Evolutionary conservation across 1,140 invertebrate genomes (phyloP).

Genomic region (Apis florea): DNA sequence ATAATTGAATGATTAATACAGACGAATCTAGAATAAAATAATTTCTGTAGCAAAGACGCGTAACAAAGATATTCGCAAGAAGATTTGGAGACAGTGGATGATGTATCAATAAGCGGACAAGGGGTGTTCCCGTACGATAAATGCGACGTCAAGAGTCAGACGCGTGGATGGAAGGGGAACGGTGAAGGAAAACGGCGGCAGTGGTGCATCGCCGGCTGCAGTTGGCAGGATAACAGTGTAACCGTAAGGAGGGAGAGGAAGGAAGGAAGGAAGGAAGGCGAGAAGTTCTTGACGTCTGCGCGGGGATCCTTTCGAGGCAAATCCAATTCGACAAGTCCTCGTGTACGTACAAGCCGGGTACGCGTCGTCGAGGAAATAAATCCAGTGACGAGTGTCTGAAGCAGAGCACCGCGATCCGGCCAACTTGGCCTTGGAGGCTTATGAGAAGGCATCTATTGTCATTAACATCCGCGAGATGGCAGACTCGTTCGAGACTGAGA

Average conservation of each 20-base stretch:
- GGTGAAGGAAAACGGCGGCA: conserved; percentile 19
- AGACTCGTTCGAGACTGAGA: too few species aligned
- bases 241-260: too few species aligned
- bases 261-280: background rate
- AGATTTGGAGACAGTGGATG: background rate
- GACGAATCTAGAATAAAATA: too few species aligned
- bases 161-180: background rate
- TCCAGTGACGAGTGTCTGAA: conserved; percentile 42
- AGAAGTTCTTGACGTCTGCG: conserved; percentile 49
- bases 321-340: conserved; percentile 50
- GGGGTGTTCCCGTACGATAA: conserved; percentile 29
- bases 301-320: conserved; percentile 37
- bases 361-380: conserved; percentile 45
- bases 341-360: conserved; percentile 8
- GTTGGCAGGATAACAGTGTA: conserved; percentile 38
- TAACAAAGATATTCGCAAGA: background rate
- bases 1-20: too few species aligned
- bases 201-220: conserved; percentile 29
- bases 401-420: conserved; percentile 5
- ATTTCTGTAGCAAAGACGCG: too few species aligned
- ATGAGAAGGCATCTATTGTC: conserved; percentile 36
- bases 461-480: conserved; percentile 43
- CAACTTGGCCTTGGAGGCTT: background rate
- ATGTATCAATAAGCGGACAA: conserved; percentile 21
- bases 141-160: conserved; percentile 24